Evolutionary conservation across 2,797 vertebrate genomes (phyloP).

Genomic region (Sebastes cheni): DNA sequence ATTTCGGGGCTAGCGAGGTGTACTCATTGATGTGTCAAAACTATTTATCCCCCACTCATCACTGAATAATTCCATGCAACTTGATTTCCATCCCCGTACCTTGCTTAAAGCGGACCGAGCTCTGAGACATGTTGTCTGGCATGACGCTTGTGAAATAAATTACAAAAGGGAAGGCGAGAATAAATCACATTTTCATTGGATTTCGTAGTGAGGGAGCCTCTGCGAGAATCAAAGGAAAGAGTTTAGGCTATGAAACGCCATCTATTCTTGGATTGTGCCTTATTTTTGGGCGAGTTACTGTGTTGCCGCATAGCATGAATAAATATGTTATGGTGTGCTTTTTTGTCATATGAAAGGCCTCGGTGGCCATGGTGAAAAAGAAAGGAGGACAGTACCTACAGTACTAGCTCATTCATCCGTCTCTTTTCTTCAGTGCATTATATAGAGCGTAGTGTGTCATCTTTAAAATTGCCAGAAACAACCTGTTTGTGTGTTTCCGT

Average conservation of each 20-base stretch:
- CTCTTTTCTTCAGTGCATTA: constrained; percentile 20
- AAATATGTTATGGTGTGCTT: constrained; percentile 44
- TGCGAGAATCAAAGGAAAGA: constrained; percentile 55
- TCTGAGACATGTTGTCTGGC: constrained; percentile 48
- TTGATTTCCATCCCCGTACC: constrained; percentile 46
- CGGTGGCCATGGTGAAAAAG: not conserved
- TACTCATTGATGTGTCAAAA: constrained; percentile 61
- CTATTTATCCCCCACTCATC: constrained; percentile 44
- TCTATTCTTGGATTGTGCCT: constrained; percentile 71
- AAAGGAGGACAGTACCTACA: constrained; percentile 20
- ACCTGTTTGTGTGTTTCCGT: constrained; percentile 17
- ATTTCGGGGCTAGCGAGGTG: constrained; percentile 32
- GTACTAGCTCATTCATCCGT: constrained; percentile 30
- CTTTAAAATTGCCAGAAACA: constrained; percentile 47
- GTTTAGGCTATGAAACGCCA: constrained; percentile 59
- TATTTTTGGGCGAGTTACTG: constrained; percentile 55
- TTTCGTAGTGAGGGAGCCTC: constrained; percentile 48
- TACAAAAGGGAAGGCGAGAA: constrained; percentile 44
- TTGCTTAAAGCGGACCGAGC: constrained; percentile 48
- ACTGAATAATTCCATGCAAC: constrained; percentile 55
- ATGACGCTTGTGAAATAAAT: constrained; percentile 60
- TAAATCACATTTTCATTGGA: constrained; percentile 62
- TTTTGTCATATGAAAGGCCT: constrained; percentile 35
- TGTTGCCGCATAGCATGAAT: constrained; percentile 48
- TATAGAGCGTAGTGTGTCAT: constrained; percentile 46